Conservation (phyloP, 2,113 vertebrate genomes). For the Meleagris gallopavo region DNA sequence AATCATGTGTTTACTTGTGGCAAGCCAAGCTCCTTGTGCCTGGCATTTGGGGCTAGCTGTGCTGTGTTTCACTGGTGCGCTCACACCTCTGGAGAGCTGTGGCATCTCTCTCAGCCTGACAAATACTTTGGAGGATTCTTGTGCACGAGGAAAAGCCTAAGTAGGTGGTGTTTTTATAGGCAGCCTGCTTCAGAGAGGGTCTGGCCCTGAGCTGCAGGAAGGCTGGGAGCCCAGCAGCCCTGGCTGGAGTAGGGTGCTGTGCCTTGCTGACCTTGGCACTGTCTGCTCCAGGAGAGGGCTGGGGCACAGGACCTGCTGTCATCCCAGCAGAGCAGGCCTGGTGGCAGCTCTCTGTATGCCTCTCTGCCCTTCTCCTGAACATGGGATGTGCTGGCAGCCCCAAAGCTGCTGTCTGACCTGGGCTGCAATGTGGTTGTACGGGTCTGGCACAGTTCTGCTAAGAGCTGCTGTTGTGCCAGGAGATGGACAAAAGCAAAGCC, state of each 20-base stretch:
- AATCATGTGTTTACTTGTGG: not conserved
- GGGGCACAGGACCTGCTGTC: not conserved
- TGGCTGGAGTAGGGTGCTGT: accelerated
- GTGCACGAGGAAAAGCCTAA: not conserved
- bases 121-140: not conserved
- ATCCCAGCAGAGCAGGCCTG: not conserved
- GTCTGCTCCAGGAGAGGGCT: not conserved
- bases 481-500: not conserved
- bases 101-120: not conserved
- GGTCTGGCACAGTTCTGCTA: not conserved
- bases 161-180: not conserved
- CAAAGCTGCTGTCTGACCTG: accelerated
- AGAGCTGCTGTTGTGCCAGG: not conserved
- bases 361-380: not conserved
- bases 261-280: accelerated
- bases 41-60: not conserved
- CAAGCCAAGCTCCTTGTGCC: not conserved
- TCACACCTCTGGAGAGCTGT: not conserved
- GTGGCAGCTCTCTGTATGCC: not conserved
- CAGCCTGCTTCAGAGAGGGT: not conserved
- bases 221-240: not conserved
- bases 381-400: accelerated
- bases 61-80: not conserved
- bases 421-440: not conserved
- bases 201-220: not conserved